Evolutionary conservation across 2,888 invertebrate genomes (phyloP), one percentile per base, ranked within the genome.

Genomic region (Troides aeacus): DNA sequence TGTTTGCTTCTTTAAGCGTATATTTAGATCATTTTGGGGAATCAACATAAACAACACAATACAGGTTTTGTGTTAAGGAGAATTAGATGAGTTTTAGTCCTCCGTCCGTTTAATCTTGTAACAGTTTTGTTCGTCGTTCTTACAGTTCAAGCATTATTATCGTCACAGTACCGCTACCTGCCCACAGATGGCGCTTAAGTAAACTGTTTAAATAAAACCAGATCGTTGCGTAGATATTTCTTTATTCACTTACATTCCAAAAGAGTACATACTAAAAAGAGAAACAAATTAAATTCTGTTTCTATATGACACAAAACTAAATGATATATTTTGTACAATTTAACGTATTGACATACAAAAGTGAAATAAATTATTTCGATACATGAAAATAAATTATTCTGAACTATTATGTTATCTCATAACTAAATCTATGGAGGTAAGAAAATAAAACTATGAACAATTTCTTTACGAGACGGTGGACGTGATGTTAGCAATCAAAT

Each of bases 121-220:
- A 15, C 12, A 17, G 42, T 46, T 15, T 2, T 46, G 12, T 1
- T 46, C 10, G 15, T 46, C 15, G 15, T 12, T 46, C 15, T 15
- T 12, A 15, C 15, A 7, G 21, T n/a, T 21, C 21, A 15, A 56
- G 7, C 0, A 5, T 56, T 56, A 21, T 7, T n/a, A 56, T 56
- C 56, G 61, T 61, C 8, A 39, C n/a, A 12, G 2, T 57, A 62
- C n/a, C 7, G 74, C 86, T 85, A 86, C 74, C 83, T 76, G 69
- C 59, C 73, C 71, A 77, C 82, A 88, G 89, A 84, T 87, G 86
- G 82, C 83, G 78, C 65, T 71, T 46, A 64, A 23, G 56, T 21
- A n/a, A 30, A 17, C 8, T 57, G 18, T 50, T 10, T 57, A 66
- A 15, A 53, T 59, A 10, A 70, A 62, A 72, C 70, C n/a, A 64